These are phyloP conservation scores for Arbacia lixula DNA, from an alignment of 53 echinoderm and acorn worm genomes.

Conservation along the genomic window DNA sequence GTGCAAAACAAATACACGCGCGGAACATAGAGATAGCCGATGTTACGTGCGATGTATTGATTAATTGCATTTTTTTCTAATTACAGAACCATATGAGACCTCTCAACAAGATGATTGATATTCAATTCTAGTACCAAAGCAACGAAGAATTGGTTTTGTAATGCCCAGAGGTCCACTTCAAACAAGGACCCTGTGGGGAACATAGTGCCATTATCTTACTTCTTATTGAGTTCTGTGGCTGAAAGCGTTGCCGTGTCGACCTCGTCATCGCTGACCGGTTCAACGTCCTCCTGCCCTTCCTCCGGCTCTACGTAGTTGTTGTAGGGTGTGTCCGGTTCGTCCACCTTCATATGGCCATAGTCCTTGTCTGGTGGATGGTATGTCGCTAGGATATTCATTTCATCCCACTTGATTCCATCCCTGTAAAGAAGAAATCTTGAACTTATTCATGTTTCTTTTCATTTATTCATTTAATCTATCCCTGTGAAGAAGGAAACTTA, in stretches of 20 bases:
- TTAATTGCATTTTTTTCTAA: too few species aligned
- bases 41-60: too few species aligned
- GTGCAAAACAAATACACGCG: too few species aligned
- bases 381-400: constrained; percentile 97
- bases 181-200: neutral
- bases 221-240: constrained; percentile 66
- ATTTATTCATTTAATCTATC: too few species aligned
- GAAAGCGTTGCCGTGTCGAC: constrained; percentile 52
- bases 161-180: too few species aligned
- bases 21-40: too few species aligned
- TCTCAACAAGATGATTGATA: neutral
- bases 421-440: constrained; percentile 59
- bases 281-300: constrained; percentile 54
- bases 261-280: constrained; percentile 14
- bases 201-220: constrained; percentile 11
- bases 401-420: constrained; percentile 98
- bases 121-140: too few species aligned
- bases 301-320: constrained; percentile 76
- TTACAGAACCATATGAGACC: too few species aligned
- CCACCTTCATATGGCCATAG: constrained; percentile 89
- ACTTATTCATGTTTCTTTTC: too few species aligned
- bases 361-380: constrained; percentile 92
- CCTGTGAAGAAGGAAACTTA: too few species aligned
- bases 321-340: constrained; percentile 92
- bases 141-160: too few species aligned